Evolutionary conservation across 2,888 invertebrate genomes (phyloP).

Genomic region (Melieria crassipennis): DNA sequence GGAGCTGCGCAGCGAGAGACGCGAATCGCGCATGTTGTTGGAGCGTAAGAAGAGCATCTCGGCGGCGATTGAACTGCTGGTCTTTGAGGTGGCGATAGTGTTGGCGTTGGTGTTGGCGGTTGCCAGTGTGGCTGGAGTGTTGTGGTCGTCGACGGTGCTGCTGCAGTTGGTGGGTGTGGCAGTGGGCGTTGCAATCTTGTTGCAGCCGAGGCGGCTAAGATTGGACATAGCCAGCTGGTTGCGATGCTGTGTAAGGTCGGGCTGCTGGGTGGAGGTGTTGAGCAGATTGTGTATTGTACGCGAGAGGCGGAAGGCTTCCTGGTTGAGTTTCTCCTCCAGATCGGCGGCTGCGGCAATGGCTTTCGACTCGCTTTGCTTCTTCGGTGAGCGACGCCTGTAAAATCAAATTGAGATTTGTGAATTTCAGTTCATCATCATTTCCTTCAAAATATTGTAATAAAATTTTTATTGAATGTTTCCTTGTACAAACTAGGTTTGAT

Average conservation of each 20-base stretch:
- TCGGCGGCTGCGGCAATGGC: slow-evolving; percentile 64
- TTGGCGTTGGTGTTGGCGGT: slow-evolving; percentile 28
- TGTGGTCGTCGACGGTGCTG: neutral
- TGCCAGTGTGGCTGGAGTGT: slow-evolving; percentile 4
- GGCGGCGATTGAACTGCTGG: slow-evolving; percentile 44
- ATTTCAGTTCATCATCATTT: neutral
- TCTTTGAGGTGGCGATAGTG: slow-evolving; percentile 10
- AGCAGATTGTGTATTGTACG: slow-evolving; percentile 74
- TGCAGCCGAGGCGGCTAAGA: neutral
- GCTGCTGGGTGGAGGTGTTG: slow-evolving; percentile 72
- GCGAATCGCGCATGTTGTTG: slow-evolving; percentile 63
- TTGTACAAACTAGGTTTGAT: too few species aligned
- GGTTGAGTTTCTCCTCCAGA: slow-evolving; percentile 72
- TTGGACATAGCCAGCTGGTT: slow-evolving; percentile 15
- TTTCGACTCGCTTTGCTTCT: slow-evolving; percentile 66
- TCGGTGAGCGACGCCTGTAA: slow-evolving; percentile 62
- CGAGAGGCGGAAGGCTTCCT: slow-evolving; percentile 74
- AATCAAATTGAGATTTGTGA: neutral
- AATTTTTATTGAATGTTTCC: too few species aligned
- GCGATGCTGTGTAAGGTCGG: slow-evolving; percentile 67
- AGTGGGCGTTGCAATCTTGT: slow-evolving; percentile 26
- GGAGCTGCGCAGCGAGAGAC: slow-evolving; percentile 63
- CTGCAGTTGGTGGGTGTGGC: slow-evolving; percentile 35
- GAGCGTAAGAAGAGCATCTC: slow-evolving; percentile 63
- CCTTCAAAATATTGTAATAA: too few species aligned